These are phyloP conservation scores for Rhinoraja longicauda DNA, from an alignment of 2,797 vertebrate species.

Conservation along the genomic window DNA sequence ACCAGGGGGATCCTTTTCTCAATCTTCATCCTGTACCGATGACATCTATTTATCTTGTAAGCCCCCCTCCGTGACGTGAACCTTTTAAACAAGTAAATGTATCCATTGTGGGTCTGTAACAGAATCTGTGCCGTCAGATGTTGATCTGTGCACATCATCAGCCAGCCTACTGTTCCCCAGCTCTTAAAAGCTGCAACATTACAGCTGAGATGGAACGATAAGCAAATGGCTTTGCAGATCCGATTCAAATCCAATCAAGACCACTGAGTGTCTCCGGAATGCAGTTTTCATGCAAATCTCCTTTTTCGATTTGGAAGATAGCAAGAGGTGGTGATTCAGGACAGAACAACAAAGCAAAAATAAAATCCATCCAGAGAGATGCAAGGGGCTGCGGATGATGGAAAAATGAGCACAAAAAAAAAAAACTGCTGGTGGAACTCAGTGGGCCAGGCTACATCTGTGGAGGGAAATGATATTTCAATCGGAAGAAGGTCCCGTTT, in stretches of 20 bases:
- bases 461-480: too few relatives aligned
- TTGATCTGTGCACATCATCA: not conserved
- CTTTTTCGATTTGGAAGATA: not conserved
- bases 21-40: not conserved
- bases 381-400: too few relatives aligned
- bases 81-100: slow-evolving; percentile 19
- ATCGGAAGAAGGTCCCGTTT: too few relatives aligned
- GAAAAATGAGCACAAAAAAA: too few relatives aligned
- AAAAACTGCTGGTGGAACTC: too few relatives aligned
- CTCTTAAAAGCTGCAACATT: not conserved
- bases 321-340: not conserved
- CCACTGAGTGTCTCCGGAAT: not conserved
- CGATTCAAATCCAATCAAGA: not conserved
- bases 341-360: not conserved
- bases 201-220: not conserved
- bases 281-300: not conserved
- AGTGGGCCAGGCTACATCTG: too few relatives aligned
- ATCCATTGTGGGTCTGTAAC: slow-evolving; percentile 14
- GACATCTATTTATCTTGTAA: slow-evolving; percentile 30
- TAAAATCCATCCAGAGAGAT: not conserved
- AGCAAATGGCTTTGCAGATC: not conserved
- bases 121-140: not conserved
- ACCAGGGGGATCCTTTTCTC: not conserved
- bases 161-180: not conserved
- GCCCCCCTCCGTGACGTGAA: not conserved